Base-by-base conservation (phyloP, 2,797 vertebrate genomes). In the Phrynocephalus forsythii region DNA sequence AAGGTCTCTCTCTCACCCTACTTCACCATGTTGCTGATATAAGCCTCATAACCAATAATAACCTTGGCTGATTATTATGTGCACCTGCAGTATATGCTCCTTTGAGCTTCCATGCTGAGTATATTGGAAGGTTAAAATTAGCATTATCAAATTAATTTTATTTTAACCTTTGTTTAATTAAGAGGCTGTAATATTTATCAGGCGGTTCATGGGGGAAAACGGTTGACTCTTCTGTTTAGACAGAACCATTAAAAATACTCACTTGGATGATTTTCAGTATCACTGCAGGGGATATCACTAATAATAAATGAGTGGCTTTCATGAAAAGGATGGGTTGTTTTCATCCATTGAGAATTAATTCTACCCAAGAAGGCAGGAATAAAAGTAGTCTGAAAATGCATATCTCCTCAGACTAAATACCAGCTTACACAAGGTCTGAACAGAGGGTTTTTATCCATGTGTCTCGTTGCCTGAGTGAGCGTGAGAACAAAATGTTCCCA, bases 71-170 rank as follows among this genome's bases (percentile, higher is more conserved):
- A 93, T 90, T 86, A 80, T 1, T 11, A 82, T 80, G 67, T 82
- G 86, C 87, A 94, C 89, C 86, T 91, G 85, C 77, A 84, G 89
- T 89, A 7, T 91, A 75, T 84, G 89, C 80, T 89, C 80, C 79
- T 92, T 67, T 82, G 89, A 83, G 76, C 48, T 50, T 85, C 92
- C 93, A 90, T 85, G 20, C 88, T 87, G 85, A 88, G 77, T 81
- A 50, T 87, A 91, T 89, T 82, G 67, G 87, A 90, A 38, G 72
- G 38, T 5, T 89, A 87, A 86, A 94, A 91, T 88, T 94, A 93
- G 94, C 93, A 94, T 88, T 90, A 92, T 90, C 83, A 87, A 91
- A 95, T 92, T 93, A 93, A 95, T 95, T 94, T 90, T 80, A 84
- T 66, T 73, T 91, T 89, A 94, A 92, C 91, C 90, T 94, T 83